Base-by-base conservation (phyloP, 2,797 vertebrate species). In the Meriones psammophilus region DNA sequence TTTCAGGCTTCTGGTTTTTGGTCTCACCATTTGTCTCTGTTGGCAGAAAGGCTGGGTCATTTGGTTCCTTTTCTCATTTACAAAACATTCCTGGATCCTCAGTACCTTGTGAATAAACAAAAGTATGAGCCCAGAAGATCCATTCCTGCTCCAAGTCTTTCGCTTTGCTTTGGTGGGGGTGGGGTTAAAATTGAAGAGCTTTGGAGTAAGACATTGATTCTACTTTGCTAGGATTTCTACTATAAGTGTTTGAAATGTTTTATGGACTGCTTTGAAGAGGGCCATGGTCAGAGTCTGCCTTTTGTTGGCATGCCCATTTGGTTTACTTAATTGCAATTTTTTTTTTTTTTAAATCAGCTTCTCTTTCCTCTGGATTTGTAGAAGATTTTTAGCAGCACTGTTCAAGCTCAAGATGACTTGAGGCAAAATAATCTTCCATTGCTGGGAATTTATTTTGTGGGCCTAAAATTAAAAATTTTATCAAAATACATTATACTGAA, bases 381-480 rank as follows among this genome's bases (percentile, higher is more conserved):
- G n/a, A 92, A 74, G 36, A 88, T 42, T 74, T 54, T 71, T 84
- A 58, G 81, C 94, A 92, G 69, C 69, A 79, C 83, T 76, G 36
- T 71, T 95, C 24, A 42, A 64, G 14, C 46, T 91, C 28, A 39
- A 7, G 88, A 91, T 89, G 58, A 96, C 95, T 91, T 13, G 18
- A 86, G 85, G 81, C 54, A 87, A 83, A 92, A 92, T 89, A 24
- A 62, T 74, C 58, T 83, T 24, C n/a, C n/a, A 73, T 73, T n/a
- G 56, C 62, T 80, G 39, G 50, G 54, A 96, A 95, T 96, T 95
- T 68, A 42, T 95, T 97, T 94, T 95, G 39, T 80, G 80, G 46
- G 42, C 36, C 89, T 96, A 80, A 76, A 92, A 73, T 94, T 80
- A 87, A 86, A 50, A 87, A 33, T 68, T 50, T 50, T 28, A 68